These are phyloP conservation scores for Acutogordius australiensis DNA, from an alignment of 2,888 invertebrate species.

Conservation along the genomic window DNA sequence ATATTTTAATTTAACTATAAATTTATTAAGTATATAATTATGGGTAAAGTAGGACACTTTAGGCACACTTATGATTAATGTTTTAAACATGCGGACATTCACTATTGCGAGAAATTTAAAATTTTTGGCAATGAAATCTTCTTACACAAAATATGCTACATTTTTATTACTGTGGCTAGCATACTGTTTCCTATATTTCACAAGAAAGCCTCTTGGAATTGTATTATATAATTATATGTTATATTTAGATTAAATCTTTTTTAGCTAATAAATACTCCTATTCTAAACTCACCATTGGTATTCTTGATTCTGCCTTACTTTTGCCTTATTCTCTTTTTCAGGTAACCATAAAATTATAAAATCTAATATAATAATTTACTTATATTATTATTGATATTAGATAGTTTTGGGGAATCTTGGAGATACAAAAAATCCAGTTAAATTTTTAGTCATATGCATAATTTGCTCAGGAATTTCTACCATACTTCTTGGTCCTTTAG, in stretches of 20 bases:
- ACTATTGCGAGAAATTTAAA: no score
- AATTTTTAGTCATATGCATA: neutral
- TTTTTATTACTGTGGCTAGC: neutral
- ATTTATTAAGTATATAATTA: no score
- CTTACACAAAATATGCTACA: neutral
- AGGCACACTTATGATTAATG: no score
- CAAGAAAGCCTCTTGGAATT: slow-evolving; percentile 4
- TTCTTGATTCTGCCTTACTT: slow-evolving; percentile 1
- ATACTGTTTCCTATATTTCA: neutral
- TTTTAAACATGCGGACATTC: no score
- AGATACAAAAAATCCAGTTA: neutral
- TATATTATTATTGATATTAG: slow-evolving; percentile 4
- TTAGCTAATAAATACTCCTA: neutral
- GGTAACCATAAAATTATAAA: neutral
- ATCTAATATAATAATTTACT: neutral
- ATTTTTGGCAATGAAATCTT: neutral
- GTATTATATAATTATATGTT: neutral
- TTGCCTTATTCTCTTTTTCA: slow-evolving; percentile 1
- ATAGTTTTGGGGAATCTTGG: neutral
- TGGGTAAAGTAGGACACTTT: no score
- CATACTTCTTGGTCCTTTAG: neutral
- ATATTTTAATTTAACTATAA: no score
- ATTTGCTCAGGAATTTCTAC: neutral
- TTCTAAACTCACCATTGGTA: neutral
- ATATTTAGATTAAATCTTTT: slow-evolving; percentile 4